These are phyloP conservation scores for Amiota minor DNA, from an alignment of 2,888 invertebrate species.

Conservation along the genomic window DNA sequence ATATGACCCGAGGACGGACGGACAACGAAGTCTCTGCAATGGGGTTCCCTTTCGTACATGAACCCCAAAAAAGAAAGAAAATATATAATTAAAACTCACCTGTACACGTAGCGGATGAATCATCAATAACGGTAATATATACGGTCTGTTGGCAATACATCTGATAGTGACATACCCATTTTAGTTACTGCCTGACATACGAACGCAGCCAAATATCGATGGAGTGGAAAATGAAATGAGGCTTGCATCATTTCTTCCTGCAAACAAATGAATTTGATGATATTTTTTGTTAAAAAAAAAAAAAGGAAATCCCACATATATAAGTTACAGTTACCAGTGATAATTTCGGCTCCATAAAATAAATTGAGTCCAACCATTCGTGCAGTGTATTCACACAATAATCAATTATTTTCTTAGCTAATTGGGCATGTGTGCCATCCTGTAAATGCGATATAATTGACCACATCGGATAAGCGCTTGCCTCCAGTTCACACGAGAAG, in stretches of 20 bases:
- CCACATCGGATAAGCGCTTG: conserved; percentile 98
- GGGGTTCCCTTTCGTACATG: too few species aligned
- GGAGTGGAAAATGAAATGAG: conserved; percentile 96
- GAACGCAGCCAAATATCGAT: conserved; percentile 93
- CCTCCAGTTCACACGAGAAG: conserved; percentile 97
- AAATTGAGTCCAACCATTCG: conserved; percentile 91
- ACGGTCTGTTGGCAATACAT: conserved; percentile 86
- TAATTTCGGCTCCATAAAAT: conserved; percentile 80
- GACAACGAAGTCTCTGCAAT: too few species aligned
- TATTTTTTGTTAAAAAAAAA: too few species aligned
- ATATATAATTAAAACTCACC: too few species aligned
- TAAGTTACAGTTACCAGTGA: conserved; percentile 55
- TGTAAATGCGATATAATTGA: conserved; percentile 91
- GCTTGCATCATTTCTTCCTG: conserved; percentile 88
- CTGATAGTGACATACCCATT: conserved; percentile 84
- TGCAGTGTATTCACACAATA: conserved; percentile 86
- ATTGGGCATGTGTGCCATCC: conserved; percentile 81
- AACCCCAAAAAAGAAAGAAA: too few species aligned
- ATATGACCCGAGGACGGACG: too few species aligned
- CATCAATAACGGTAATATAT: conserved; percentile 86
- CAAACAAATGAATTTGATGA: conserved; percentile 50
- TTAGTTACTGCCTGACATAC: conserved; percentile 88
- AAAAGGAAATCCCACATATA: too few species aligned
- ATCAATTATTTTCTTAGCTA: conserved; percentile 83
- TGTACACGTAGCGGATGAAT: conserved; percentile 94